These are phyloP conservation scores for Neodiprion fabricii DNA, from an alignment of 1,140 invertebrate species.

Conservation along the genomic window DNA sequence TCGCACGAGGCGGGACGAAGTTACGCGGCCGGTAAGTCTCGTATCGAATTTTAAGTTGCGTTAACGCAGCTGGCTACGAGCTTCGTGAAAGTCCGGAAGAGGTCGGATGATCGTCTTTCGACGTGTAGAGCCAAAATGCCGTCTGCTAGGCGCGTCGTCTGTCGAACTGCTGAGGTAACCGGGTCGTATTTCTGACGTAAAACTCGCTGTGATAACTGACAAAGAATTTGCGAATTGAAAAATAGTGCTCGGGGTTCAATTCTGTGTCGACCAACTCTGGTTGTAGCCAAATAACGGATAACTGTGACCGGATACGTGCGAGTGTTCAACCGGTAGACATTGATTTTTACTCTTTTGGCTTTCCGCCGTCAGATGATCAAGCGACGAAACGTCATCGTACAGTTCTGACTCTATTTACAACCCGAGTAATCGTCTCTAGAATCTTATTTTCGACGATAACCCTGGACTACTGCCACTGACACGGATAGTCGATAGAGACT, in stretches of 20 bases:
- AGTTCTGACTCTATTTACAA: constrained; percentile 1
- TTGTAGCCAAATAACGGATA: background rate
- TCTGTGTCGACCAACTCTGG: no score
- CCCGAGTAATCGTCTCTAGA: no score
- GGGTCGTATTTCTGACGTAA: constrained; percentile 44
- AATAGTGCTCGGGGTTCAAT: no score
- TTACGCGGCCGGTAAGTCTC: background rate
- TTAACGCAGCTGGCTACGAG: background rate
- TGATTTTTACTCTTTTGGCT: constrained; percentile 47
- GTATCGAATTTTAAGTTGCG: constrained; percentile 18
- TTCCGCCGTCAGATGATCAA: constrained; percentile 36
- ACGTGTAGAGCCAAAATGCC: constrained; percentile 47
- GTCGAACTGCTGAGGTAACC: constrained; percentile 29
- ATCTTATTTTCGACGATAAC: no score
- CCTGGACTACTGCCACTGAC: no score
- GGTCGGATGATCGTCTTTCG: constrained; percentile 29
- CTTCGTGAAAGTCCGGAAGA: constrained; percentile 29
- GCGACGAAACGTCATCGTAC: constrained; percentile 29
- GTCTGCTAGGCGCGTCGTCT: constrained; percentile 53
- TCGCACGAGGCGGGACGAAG: no score
- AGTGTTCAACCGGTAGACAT: constrained; percentile 43
- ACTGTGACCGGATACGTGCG: background rate
- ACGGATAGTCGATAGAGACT: no score
- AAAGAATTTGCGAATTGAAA: background rate
- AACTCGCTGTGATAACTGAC: constrained; percentile 42